These are phyloP conservation scores for Centropus unirufus DNA, from an alignment of 2,113 vertebrate genomes.

Conservation along the genomic window DNA sequence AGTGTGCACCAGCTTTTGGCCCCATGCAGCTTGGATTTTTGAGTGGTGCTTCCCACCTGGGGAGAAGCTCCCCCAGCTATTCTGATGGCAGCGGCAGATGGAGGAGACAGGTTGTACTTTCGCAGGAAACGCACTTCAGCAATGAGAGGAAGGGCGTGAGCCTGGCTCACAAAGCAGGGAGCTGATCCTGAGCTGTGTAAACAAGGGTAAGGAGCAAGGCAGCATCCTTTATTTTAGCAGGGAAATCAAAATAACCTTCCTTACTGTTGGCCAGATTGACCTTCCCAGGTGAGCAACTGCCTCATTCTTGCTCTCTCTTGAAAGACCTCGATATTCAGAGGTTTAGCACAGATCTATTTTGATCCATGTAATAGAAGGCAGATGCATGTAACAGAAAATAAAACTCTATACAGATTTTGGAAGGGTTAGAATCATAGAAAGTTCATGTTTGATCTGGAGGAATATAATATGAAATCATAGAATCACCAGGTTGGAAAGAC, in stretches of 20 bases:
- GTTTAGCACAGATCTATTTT: neutral
- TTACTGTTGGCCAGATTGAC: neutral
- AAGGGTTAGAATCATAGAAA: neutral
- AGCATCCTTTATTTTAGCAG: neutral
- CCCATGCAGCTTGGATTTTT: neutral
- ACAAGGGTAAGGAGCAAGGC: neutral
- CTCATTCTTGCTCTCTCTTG: neutral
- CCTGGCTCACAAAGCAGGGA: neutral
- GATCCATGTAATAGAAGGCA: neutral
- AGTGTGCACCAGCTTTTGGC: accelerated
- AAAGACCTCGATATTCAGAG: neutral
- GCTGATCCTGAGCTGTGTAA: neutral
- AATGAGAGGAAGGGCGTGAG: constrained; percentile 18
- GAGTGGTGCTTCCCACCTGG: neutral
- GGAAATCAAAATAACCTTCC: neutral
- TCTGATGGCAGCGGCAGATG: neutral
- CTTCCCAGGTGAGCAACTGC: neutral
- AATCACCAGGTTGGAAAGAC: too few relatives aligned
- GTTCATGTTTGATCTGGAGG: too few relatives aligned
- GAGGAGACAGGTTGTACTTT: constrained; percentile 38
- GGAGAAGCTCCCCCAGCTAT: neutral
- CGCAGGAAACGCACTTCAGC: neutral
- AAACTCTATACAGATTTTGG: neutral
- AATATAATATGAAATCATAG: too few relatives aligned
- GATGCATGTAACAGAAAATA: neutral